These are phyloP conservation scores for Crematogaster levior DNA, from an alignment of 2,888 invertebrate species.

Conservation along the genomic window DNA sequence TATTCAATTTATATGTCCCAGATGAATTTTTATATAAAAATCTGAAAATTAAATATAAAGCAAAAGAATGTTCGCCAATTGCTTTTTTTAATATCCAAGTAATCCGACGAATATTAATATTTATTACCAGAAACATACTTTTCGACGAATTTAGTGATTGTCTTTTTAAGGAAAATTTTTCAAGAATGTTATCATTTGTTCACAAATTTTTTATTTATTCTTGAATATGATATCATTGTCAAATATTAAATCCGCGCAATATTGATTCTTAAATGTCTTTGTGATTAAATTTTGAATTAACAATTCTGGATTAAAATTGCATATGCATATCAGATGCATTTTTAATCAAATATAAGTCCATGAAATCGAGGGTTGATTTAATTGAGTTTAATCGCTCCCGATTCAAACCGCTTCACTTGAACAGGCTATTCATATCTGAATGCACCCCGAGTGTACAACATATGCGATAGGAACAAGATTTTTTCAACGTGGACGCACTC, in stretches of 20 bases:
- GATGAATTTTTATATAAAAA: background rate
- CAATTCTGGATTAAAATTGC: slow-evolving; percentile 21
- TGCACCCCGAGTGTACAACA: slow-evolving; percentile 29
- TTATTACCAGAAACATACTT: background rate
- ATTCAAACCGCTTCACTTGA: slow-evolving; percentile 27
- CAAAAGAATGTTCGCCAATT: background rate
- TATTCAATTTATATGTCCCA: background rate
- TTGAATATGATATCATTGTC: background rate
- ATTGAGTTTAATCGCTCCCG: slow-evolving; percentile 42
- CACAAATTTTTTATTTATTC: background rate
- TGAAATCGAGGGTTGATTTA: slow-evolving; percentile 35
- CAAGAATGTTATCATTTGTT: background rate
- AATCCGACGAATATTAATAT: background rate
- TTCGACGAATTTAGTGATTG: background rate
- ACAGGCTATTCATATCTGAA: slow-evolving; percentile 42
- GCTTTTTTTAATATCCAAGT: too few species aligned
- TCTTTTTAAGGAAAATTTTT: background rate
- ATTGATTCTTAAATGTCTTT: background rate
- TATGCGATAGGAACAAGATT: slow-evolving; percentile 46
- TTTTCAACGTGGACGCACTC: slow-evolving; percentile 46
- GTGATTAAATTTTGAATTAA: slow-evolving; percentile 6
- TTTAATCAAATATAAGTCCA: slow-evolving; percentile 25
- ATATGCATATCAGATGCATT: slow-evolving; percentile 4
- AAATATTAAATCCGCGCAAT: background rate
- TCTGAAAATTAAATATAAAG: background rate